phyloP scores from a whole-genome alignment of 2,113 vertebrate genomes.

The Lethenteron reissneri region DNA sequence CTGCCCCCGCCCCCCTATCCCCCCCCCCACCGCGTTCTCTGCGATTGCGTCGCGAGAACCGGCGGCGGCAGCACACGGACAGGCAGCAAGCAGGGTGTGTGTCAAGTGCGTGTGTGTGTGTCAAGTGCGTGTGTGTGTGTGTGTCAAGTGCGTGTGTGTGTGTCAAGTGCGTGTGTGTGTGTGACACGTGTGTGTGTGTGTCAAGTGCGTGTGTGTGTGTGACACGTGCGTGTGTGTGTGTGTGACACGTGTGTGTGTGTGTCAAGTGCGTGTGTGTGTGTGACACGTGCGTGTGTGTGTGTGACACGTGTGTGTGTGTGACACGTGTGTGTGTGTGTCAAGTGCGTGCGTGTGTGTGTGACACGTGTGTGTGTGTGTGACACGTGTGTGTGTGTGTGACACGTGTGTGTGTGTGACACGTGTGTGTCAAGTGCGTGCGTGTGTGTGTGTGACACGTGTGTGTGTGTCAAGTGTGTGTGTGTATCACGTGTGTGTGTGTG shows the following conservation, averaged over 20 bases:
- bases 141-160: neutral
- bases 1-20: too few species aligned
- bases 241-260: neutral
- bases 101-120: neutral
- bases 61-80: too few species aligned
- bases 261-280: neutral
- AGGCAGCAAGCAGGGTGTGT: neutral
- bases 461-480: neutral
- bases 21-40: too few species aligned
- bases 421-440: neutral
- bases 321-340: neutral
- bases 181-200: too few species aligned
- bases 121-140: neutral
- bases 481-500: too few species aligned
- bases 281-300: neutral
- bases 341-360: neutral
- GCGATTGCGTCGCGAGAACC: too few species aligned
- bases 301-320: neutral
- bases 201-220: neutral
- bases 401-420: neutral
- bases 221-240: neutral
- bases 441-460: neutral
- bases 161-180: too few species aligned
- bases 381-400: neutral
- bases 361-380: neutral